These are phyloP conservation scores for Callyntrura guangdongensis DNA, from an alignment of 2,888 invertebrate species.

Conservation along the genomic window DNA sequence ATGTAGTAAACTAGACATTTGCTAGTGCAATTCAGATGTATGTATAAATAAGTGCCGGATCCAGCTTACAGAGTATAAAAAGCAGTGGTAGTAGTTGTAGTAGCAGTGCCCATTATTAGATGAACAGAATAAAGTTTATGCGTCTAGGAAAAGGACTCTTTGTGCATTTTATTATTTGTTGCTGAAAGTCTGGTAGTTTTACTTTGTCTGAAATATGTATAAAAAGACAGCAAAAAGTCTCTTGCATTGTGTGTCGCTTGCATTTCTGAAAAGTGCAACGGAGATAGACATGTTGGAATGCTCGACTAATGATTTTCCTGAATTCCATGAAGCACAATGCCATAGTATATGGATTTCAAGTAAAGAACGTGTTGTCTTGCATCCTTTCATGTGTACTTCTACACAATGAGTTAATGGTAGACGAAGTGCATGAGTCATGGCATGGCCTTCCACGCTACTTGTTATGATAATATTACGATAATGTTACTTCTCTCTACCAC, in stretches of 20 bases:
- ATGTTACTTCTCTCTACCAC: slow-evolving; percentile 37
- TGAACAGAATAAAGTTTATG: neutral
- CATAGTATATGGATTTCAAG: neutral
- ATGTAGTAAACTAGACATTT: too few relatives aligned
- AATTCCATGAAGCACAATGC: slow-evolving; percentile 40
- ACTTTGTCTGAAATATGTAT: neutral
- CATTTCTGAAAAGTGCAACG: slow-evolving; percentile 55
- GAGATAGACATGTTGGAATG: slow-evolving; percentile 27
- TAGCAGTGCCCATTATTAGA: too few relatives aligned
- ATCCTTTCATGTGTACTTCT: neutral
- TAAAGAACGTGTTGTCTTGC: neutral
- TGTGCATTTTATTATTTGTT: neutral
- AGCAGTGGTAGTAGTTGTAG: too few relatives aligned
- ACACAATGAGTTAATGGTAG: slow-evolving; percentile 37
- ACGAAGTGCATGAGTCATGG: slow-evolving; percentile 62
- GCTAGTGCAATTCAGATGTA: too few relatives aligned
- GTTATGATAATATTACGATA: slow-evolving; percentile 68
- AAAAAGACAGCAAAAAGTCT: slow-evolving; percentile 20
- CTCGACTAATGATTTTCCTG: slow-evolving; percentile 58
- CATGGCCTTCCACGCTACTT: slow-evolving; percentile 53
- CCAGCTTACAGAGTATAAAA: too few relatives aligned
- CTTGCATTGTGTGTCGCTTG: slow-evolving; percentile 15
- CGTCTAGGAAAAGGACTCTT: neutral
- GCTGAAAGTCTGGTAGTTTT: neutral
- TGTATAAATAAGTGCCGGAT: too few relatives aligned